Evolutionary conservation across 2,797 vertebrate genomes (phyloP).

Genomic region (Pangasius sanitwongsei): DNA sequence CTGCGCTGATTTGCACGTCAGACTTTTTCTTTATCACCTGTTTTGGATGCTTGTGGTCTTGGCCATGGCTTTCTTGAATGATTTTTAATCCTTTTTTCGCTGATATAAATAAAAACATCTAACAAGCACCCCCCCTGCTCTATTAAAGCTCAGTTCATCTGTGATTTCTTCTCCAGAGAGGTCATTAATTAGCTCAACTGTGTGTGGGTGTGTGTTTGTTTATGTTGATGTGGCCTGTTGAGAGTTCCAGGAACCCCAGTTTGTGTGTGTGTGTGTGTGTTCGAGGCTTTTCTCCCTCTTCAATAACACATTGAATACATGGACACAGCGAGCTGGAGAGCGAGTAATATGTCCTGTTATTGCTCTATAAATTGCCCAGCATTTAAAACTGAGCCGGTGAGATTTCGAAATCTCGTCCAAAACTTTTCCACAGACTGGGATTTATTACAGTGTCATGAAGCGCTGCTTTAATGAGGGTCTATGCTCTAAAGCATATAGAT

Average conservation of each 20-base stretch:
- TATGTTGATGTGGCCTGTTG: constrained; percentile 3
- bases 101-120: neutral
- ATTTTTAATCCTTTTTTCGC: too few species aligned
- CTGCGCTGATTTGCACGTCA: neutral
- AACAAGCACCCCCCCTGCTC: neutral
- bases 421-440: neutral
- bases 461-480: neutral
- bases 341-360: neutral
- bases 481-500: neutral
- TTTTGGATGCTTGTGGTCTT: neutral
- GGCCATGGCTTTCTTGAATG: neutral
- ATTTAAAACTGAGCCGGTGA: neutral
- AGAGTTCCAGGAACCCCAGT: constrained; percentile 31
- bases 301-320: constrained; percentile 26
- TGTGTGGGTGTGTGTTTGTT: constrained; percentile 33
- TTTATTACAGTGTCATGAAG: neutral
- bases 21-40: neutral
- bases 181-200: constrained; percentile 24
- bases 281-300: constrained; percentile 5
- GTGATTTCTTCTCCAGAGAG: constrained; percentile 24
- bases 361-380: neutral
- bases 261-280: constrained; percentile 26
- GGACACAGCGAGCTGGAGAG: neutral
- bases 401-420: neutral
- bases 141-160: constrained; percentile 1